phyloP scores from a whole-genome alignment of 2,797 vertebrate genomes.

The Sardinella longiceps region DNA sequence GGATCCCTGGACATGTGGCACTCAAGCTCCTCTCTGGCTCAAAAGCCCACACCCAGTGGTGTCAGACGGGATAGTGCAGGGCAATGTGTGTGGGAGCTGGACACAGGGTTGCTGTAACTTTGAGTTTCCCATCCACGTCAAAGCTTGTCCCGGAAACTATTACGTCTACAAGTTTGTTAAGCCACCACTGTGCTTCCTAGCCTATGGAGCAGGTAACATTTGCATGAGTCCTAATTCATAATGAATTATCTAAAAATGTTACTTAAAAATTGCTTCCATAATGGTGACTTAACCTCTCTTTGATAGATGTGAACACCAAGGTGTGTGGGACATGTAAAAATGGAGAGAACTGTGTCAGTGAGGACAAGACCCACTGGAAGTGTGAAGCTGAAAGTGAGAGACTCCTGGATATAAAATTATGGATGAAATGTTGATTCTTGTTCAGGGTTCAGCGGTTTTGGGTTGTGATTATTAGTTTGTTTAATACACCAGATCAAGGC shows the following conservation, averaged over 20 bases:
- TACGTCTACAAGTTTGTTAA: constrained; percentile 64
- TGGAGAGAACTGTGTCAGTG: constrained; percentile 36
- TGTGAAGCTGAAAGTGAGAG: constrained; percentile 40
- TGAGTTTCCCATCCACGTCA: constrained; percentile 46
- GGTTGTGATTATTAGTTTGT: neutral
- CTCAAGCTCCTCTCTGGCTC: constrained; percentile 58
- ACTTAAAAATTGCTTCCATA: neutral
- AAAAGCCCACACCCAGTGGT: constrained; percentile 51
- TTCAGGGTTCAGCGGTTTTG: neutral
- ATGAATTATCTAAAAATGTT: neutral
- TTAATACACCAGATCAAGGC: neutral
- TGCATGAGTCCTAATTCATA: neutral
- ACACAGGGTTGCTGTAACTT: constrained; percentile 21
- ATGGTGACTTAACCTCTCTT: neutral
- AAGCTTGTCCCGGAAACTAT: constrained; percentile 60
- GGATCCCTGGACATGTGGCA: constrained; percentile 53
- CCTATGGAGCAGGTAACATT: constrained; percentile 66
- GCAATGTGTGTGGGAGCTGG: constrained; percentile 48
- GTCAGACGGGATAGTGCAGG: constrained; percentile 47
- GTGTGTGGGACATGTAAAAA: constrained; percentile 36
- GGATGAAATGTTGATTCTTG: neutral
- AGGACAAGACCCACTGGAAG: constrained; percentile 41
- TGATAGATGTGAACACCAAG: constrained; percentile 41
- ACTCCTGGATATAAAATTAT: neutral
- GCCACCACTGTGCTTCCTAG: neutral